Base-by-base conservation (phyloP, 1,140 invertebrate genomes). In the Marisa cornuarietis region DNA sequence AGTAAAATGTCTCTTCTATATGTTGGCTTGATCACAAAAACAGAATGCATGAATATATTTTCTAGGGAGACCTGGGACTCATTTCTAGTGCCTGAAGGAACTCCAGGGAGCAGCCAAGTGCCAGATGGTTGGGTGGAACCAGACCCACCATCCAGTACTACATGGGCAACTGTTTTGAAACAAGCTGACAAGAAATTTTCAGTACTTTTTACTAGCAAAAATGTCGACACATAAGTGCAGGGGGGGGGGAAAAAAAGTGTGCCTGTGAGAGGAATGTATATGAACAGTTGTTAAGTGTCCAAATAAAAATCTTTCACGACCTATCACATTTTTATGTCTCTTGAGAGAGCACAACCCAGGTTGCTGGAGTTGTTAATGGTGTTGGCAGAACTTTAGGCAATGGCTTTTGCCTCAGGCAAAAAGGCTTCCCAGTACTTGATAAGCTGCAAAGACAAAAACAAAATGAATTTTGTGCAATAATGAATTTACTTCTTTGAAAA, bases 341-440 rank as follows among this genome's bases (percentile, higher is more conserved):
- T 42, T 42, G 31, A 42, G 31, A 42, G 31, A 42, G 31, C 31
- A 42, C 31, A 42, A 42, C 31, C 31, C 31, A 42, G 31, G 31
- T 22, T 13, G 69, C 26, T 26, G 69, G 69, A 26, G 66, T 24
- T 68, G 66, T 22, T 71, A 26, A 42, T 18, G 66, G 26, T 71
- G 69, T 31, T 26, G 69, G 69, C 26, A 11, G 11, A 11, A 11
- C 54, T 58, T 86, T 83, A 91, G 69, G 88, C 88, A 79, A 92
- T 92, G 58, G 91, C 91, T 81, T 91, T 92, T n/a, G 97, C 96
- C 91, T 97, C 96, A 4, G 97, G 97, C 79, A 98, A 91, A 92
- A 98, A 98, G 20, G 95, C 94, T 90, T 98, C 97, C 96, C 96
- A 98, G 88, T 96, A 96, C 90, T 96, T 96, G 77, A 98, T 95